phyloP scores from a whole-genome alignment of 2,888 invertebrate genomes.

The Andrena bucephala region DNA sequence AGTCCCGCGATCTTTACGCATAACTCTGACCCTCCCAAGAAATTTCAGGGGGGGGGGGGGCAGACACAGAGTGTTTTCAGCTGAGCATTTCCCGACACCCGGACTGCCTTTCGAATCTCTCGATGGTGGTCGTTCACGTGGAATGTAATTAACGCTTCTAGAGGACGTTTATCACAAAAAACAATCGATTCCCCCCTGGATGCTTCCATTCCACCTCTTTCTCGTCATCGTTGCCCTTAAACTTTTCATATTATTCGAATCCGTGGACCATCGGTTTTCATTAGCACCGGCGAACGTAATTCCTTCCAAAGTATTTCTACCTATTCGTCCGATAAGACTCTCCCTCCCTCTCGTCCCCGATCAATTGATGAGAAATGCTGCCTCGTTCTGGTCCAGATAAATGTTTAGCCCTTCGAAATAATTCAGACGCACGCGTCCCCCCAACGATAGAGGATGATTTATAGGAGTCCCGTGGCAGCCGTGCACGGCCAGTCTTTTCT shows the following conservation, averaged over 20 bases:
- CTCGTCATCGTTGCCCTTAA: slow-evolving; percentile 57
- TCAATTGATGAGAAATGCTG: background rate
- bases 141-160: slow-evolving; percentile 80
- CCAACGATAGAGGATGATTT: slow-evolving; percentile 25
- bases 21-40: slow-evolving; percentile 62
- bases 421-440: slow-evolving; percentile 18
- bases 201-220: slow-evolving; percentile 37
- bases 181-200: slow-evolving; percentile 37
- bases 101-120: slow-evolving; percentile 71
- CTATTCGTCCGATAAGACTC: slow-evolving; percentile 2
- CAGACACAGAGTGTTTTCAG: slow-evolving; percentile 56
- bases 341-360: background rate
- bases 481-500: background rate
- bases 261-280: slow-evolving; percentile 47
- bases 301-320: slow-evolving; percentile 29
- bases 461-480: slow-evolving; percentile 12
- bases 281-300: slow-evolving; percentile 31
- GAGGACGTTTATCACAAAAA: slow-evolving; percentile 68
- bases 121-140: slow-evolving; percentile 75
- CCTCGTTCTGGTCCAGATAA: background rate
- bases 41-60: slow-evolving; percentile 53
- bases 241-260: slow-evolving; percentile 69
- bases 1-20: slow-evolving; percentile 53
- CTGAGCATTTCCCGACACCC: slow-evolving; percentile 39
- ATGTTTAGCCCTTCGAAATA: slow-evolving; percentile 14